Evolutionary conservation across 2,888 invertebrate species (phyloP).

Genomic region (Protula sp.): DNA sequence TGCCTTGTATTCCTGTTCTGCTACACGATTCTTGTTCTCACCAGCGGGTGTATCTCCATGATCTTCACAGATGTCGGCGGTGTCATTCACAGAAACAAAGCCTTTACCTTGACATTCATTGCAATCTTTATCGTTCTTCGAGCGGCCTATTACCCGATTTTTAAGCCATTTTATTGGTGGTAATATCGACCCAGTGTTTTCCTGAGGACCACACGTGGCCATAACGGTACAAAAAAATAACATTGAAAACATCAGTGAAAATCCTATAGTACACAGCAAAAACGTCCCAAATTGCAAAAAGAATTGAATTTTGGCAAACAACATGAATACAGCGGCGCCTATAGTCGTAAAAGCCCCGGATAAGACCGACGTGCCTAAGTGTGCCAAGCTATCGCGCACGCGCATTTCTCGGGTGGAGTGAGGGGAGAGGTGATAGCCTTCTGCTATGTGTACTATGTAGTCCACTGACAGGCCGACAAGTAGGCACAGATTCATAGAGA

Average conservation of each 20-base stretch:
- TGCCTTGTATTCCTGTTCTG: no score
- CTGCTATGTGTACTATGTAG: constrained; percentile 42
- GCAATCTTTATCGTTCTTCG: background rate
- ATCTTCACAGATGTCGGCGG: no score
- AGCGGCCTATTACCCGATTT: background rate
- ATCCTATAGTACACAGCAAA: constrained; percentile 42
- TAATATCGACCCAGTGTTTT: background rate
- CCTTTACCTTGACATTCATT: background rate
- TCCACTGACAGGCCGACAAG: constrained; percentile 42
- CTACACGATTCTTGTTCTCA: no score
- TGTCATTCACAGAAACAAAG: no score
- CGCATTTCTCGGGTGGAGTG: constrained; percentile 26
- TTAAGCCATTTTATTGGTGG: background rate
- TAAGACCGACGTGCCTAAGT: constrained; percentile 38
- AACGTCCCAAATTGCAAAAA: constrained; percentile 44
- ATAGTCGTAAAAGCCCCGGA: constrained; percentile 41
- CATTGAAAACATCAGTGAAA: constrained; percentile 38
- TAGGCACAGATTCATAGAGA: constrained; percentile 40
- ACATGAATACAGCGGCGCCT: constrained; percentile 45
- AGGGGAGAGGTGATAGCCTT: constrained; percentile 36
- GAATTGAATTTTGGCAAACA: constrained; percentile 40
- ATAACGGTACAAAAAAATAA: constrained; percentile 31
- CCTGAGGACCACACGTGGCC: constrained; percentile 34
- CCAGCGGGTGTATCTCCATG: no score
- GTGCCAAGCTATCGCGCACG: constrained; percentile 35